Evolutionary conservation across 2,113 vertebrate species (phyloP).

Genomic region (Vireo altiloquus): DNA sequence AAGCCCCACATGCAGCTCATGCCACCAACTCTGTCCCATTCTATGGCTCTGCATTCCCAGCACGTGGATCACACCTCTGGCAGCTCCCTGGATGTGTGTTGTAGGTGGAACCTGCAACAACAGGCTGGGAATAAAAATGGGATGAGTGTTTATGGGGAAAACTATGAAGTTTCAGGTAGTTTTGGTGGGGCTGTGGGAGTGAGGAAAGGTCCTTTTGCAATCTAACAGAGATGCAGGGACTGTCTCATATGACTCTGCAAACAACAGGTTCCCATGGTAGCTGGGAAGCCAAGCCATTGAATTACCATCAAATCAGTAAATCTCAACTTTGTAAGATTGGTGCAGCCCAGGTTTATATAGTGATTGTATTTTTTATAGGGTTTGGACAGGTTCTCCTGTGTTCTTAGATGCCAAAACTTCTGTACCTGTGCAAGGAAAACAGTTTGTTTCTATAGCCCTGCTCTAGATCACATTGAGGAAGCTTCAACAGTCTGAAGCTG

Average conservation of each 20-base stretch:
- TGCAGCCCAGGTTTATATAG: not conserved
- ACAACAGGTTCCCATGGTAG: not conserved
- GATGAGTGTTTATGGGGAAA: not conserved
- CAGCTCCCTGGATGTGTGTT: not conserved
- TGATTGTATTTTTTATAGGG: not conserved
- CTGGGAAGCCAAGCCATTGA: not conserved
- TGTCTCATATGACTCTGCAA: not conserved
- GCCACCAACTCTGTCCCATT: not conserved
- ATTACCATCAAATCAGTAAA: not conserved
- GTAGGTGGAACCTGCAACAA: not conserved
- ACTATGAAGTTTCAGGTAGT: fast-evolving
- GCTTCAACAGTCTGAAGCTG: not conserved
- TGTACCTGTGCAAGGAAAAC: not conserved
- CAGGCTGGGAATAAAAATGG: not conserved
- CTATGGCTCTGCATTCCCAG: not conserved
- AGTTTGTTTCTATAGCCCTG: not conserved
- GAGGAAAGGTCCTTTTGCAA: not conserved
- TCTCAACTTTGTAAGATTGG: not conserved
- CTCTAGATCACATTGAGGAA: not conserved
- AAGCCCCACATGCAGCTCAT: not conserved
- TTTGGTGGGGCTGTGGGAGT: not conserved
- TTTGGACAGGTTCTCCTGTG: not conserved
- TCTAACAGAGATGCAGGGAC: not conserved
- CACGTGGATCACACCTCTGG: not conserved
- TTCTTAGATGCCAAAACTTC: not conserved